Evolutionary conservation across 2,888 invertebrate genomes (phyloP), one percentile per base, ranked within the genome.

Genomic region (Keiferia lycopersicella): DNA sequence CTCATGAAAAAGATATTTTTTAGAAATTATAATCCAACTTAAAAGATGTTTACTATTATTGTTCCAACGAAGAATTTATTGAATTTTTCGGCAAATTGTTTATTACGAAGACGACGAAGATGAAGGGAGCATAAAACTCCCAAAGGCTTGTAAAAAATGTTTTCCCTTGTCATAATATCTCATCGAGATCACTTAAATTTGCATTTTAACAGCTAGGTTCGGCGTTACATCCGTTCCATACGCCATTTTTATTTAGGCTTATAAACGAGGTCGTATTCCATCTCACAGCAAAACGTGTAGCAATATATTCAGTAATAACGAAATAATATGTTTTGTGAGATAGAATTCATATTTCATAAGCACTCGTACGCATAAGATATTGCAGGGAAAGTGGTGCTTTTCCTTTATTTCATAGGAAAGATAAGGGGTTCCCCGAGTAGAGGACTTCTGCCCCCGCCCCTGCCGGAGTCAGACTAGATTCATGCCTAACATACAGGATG

Each of bases 291-390:
- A 76, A 82, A 83, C 81, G 82, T 82, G 84, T 84, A 84, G 81
- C 85, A 83, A 87, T 88, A 86, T 85, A 84, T 85, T 84, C 76
- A 81, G 87, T 83, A 88, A 88, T 88, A 90, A 88, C 86, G 83
- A 82, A 88, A 88, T 89, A 90, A 88, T 87, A 89, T 86, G 87
- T 87, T 87, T 87, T 84, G 82, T 77, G 80, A 88, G 83, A 89
- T 86, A 84, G 86, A 87, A 88, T 90, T 88, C 88, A 90, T 91
- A 89, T 90, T 89, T 91, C 88, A 89, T 87, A 87, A 87, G 86
- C 85, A 87, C 84, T 85, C 86, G 80, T 84, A 84, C 83, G 81
- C 83, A 85, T 84, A 86, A 83, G 79, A 87, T 89, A 89, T 89
- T 84, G 82, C 85, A 77, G 74, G 71, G 77, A 81, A 82, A 83